Base-by-base conservation (phyloP, 2,113 vertebrate genomes). In the Corythornis madagascariensis region DNA sequence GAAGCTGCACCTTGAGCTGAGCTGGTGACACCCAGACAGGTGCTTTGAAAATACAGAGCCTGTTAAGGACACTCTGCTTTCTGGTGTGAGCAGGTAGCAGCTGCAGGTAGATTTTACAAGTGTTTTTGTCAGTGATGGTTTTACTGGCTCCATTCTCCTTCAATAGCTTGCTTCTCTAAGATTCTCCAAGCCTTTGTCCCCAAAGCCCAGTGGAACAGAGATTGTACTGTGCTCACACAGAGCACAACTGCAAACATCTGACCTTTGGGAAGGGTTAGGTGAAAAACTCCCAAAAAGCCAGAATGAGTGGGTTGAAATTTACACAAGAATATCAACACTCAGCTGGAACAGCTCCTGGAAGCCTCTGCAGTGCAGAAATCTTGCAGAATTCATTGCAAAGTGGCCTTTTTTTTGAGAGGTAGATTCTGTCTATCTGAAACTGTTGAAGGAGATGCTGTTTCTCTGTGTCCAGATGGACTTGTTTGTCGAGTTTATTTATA, bases 1-100 rank as follows among this genome's bases (percentile, higher is more conserved):
- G 95, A 96, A 95, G 35, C 77, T 91, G 92, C 82, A 95, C 95
- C 96, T 96, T 95, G 92, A 20, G 79, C 84, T 38, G 69, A 9
- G 45, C 60, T 71, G 89, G 84, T 91, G 86, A 82, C 53, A 35
- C 19, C 0, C 1, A 6, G n/a, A 24, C 89, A 93, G 94, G 94
- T 92, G 71, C 84, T 83, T 31, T 66, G 86, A 80, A 74, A 74
- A 40, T 25, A 33, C 8, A 3, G 47, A 56, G 55, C 33, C 14
- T 2, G 5, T 11, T 20, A 5, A 17, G 43, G 91, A 52, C 4
- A 0, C 0, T 25, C 64, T 29, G 50, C 67, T 38, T 38, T 38
- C 9, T 38, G 38, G 10, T 13, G 16, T 28, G 16, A 4, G 9
- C 38, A 67, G 13, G 47, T 12, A 6, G n/a, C 4, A 38, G 5